A percentile compares a stretch with the other conserved stretches of the same genome.
These are phyloP conservation scores for Tuta absoluta DNA, from an alignment of 2,888 invertebrate genomes.

Conservation along the genomic window DNA sequence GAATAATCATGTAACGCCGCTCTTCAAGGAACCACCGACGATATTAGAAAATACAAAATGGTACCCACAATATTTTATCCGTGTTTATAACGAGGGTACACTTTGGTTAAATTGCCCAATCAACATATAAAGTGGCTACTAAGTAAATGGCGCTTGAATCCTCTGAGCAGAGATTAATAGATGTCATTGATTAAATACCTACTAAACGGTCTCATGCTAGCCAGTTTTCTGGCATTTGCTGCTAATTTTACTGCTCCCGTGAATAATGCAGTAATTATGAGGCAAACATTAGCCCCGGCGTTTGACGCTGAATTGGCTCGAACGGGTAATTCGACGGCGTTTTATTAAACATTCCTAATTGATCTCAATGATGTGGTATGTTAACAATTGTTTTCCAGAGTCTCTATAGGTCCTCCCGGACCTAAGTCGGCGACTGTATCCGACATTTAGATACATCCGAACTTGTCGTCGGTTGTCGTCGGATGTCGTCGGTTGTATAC, in stretches of 20 bases:
- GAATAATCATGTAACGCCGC: not conserved
- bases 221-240: constrained; percentile 44
- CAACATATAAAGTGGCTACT: constrained; percentile 69
- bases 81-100: constrained; percentile 41
- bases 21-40: not conserved
- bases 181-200: constrained; percentile 58
- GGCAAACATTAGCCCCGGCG: constrained; percentile 5
- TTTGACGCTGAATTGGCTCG: constrained; percentile 3
- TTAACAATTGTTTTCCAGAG: too few species aligned
- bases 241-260: constrained; percentile 37
- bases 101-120: constrained; percentile 66
- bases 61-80: constrained; percentile 17
- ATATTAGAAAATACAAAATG: constrained; percentile 6
- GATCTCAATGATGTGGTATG: not conserved
- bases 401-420: too few species aligned
- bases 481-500: too few species aligned
- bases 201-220: constrained; percentile 43
- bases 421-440: too few species aligned
- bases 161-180: constrained; percentile 60
- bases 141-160: constrained; percentile 59
- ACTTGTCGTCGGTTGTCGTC: too few species aligned
- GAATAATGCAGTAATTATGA: constrained; percentile 14
- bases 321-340: not conserved
- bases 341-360: not conserved
- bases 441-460: too few species aligned